Evolutionary conservation across 2,888 invertebrate species (phyloP).

Genomic region (Augochlorella aurata): DNA sequence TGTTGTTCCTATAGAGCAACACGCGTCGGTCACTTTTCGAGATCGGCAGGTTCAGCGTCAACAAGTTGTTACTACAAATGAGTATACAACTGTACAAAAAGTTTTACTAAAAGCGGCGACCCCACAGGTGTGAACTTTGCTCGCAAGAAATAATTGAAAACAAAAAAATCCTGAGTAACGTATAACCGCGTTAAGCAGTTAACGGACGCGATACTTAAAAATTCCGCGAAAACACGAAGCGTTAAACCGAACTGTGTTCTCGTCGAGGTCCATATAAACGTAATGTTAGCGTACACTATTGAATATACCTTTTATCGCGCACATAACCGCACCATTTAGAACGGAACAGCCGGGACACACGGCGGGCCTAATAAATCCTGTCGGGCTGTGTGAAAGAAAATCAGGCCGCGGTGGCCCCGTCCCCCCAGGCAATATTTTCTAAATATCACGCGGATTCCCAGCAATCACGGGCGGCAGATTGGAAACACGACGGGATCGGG

Average conservation of each 20-base stretch:
- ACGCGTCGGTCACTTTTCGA: too few relatives aligned
- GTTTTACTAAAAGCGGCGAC: too few relatives aligned
- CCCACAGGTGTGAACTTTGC: too few relatives aligned
- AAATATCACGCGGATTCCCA: conserved; percentile 43
- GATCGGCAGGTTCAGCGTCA: too few relatives aligned
- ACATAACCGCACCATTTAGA: background rate
- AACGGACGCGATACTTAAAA: too few relatives aligned
- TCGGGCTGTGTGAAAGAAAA: conserved; percentile 34
- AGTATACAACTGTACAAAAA: too few relatives aligned
- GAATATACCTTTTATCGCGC: conserved; percentile 1
- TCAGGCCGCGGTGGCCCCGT: conserved; percentile 35
- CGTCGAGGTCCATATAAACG: background rate
- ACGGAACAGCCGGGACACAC: background rate
- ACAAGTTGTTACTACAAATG: too few relatives aligned
- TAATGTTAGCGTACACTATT: background rate
- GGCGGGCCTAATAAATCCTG: conserved; percentile 39
- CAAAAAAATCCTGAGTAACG: too few relatives aligned
- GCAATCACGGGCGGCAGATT: conserved; percentile 45
- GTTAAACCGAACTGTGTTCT: background rate
- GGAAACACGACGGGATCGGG: conserved; percentile 32
- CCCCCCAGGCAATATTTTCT: conserved; percentile 41
- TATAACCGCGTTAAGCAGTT: too few relatives aligned
- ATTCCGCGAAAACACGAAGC: too few relatives aligned
- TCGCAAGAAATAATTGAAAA: too few relatives aligned
- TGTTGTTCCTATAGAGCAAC: too few relatives aligned